Evolutionary conservation across 2,888 invertebrate species (phyloP), one percentile per base, ranked within the genome.

Genomic region (Helobdella robusta): DNA sequence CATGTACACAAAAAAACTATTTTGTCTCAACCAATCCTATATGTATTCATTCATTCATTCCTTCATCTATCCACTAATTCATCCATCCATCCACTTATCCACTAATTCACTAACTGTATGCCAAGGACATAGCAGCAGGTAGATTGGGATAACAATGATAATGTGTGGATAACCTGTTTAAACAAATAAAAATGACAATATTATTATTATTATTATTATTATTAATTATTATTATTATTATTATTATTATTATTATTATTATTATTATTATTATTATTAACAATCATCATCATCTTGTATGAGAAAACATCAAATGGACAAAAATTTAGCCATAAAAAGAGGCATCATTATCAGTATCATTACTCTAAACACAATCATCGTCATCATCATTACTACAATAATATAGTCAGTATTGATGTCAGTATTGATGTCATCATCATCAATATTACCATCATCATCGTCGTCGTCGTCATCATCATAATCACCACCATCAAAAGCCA

Each of bases 391-490:
- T 32, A 60, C 46, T 32, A 59, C 46, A 44, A 65, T 65, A 44
- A 59, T 65, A 59, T 65, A 44, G 59, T 65, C 48, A 59, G 59
- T 48, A 25, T 6, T 25, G n/a, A 25, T 30, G 15, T 25, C 28
- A 23, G 8, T 54, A 25, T 25, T 18, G 20, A 34, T 35, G 35
- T 58, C 58, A 58, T 30, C 32, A 56, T 30, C 32, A 30, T 58
- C 58, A 28, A 34, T 35, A 58, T 58, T 8, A 58, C 58, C 64
- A 64, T 64, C 64, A 64, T 56, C 64, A 64, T 64, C 58, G 40
- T 64, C 35, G 5, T 64, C 64, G 40, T 58, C 44, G 23, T 64
- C 64, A 64, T 64, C 58, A 56, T 56, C 35, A 64, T 64, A 36
- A 58, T 64, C 35, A 64, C 36, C 58, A 56, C 36, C 40, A 58